phyloP scores from a whole-genome alignment of 2,888 invertebrate genomes.

The Yponomeuta cagnagella region DNA sequence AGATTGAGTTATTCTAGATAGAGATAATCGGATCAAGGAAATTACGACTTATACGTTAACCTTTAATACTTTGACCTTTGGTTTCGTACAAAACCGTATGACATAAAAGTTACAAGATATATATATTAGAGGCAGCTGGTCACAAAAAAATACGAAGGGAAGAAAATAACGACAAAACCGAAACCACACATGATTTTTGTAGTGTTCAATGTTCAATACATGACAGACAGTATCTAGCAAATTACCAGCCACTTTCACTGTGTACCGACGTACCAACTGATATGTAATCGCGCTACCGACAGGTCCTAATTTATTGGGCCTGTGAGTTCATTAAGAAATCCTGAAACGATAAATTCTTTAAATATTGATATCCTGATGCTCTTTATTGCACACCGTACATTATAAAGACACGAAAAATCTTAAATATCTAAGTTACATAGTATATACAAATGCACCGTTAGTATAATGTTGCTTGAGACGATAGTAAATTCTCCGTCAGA shows the following conservation, averaged over 20 bases:
- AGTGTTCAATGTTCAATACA: background rate
- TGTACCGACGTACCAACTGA: background rate
- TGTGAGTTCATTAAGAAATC: no score
- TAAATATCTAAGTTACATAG: no score
- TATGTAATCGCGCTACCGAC: background rate
- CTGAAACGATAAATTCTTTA: no score
- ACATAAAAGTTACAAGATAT: background rate
- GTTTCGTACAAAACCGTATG: background rate
- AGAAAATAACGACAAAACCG: background rate
- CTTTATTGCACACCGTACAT: no score
- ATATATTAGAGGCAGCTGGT: background rate
- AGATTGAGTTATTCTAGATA: background rate
- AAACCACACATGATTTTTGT: background rate
- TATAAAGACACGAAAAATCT: no score
- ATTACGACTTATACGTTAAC: no score
- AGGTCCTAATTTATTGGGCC: no score
- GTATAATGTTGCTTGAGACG: no score
- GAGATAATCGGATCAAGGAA: background rate
- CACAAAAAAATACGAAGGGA: background rate
- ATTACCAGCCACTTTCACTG: slow-evolving; percentile 11
- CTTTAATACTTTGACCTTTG: background rate
- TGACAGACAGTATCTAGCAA: background rate
- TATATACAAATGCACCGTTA: no score
- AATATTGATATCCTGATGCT: no score
- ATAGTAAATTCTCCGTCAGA: no score